A percentile compares a stretch with the other conserved stretches of the same genome.
Evolutionary conservation across 2,113 vertebrate genomes (phyloP).

Genomic region (Picathartes gymnocephalus): DNA sequence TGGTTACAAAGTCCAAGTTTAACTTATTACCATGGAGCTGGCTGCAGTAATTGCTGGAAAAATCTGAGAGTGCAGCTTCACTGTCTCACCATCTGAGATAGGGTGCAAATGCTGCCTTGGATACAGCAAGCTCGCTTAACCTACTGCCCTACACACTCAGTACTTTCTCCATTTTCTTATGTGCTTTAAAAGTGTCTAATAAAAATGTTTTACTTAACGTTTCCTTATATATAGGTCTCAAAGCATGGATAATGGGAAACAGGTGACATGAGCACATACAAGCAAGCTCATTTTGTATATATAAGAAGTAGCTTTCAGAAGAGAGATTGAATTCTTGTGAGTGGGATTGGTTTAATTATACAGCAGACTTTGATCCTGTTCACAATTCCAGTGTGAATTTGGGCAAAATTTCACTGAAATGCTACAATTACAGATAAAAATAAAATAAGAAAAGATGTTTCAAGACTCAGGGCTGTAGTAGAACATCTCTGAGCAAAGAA

Average conservation of each 20-base stretch:
- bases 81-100: background rate
- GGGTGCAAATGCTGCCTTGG: background rate
- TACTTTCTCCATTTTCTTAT: constrained; percentile 1
- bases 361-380: background rate
- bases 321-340: background rate
- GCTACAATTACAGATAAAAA: background rate
- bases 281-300: background rate
- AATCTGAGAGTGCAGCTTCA: background rate
- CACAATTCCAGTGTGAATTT: background rate
- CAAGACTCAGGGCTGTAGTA: background rate
- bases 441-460: background rate
- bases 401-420: background rate
- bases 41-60: background rate
- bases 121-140: background rate
- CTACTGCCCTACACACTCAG: background rate
- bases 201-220: constrained; percentile 35
- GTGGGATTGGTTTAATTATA: constrained; percentile 11
- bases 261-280: background rate
- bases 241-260: constrained; percentile 33
- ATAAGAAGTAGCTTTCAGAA: background rate
- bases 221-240: constrained; percentile 15
- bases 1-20: background rate
- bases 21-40: background rate
- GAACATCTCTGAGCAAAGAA: background rate
- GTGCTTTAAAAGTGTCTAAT: constrained; percentile 9